Evolutionary conservation across 2,797 vertebrate genomes (phyloP).

Genomic region (Spheniscus humboldti): DNA sequence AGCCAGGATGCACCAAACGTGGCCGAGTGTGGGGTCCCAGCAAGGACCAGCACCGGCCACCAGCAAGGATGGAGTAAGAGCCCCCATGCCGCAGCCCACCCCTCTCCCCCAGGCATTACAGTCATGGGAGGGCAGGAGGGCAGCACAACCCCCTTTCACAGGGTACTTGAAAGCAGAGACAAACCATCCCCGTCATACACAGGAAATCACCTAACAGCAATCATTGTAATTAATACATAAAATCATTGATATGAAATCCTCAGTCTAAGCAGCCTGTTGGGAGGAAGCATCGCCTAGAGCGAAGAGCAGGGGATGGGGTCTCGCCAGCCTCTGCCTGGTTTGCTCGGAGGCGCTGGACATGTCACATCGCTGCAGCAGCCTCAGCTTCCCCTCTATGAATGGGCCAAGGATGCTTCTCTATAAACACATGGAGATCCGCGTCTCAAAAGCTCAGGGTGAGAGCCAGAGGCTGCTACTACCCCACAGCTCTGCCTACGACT

Average conservation of each 20-base stretch:
- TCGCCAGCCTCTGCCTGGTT: background rate
- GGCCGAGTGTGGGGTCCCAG: background rate
- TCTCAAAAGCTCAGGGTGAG: background rate
- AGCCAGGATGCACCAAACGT: background rate
- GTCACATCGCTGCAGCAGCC: background rate
- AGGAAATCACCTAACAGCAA: background rate
- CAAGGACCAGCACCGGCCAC: background rate
- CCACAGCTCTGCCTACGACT: background rate
- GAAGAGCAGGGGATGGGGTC: background rate
- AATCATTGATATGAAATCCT: fast-evolving
- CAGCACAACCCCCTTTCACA: background rate
- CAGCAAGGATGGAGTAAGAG: background rate
- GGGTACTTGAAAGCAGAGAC: background rate
- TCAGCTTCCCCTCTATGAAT: background rate
- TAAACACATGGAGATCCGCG: background rate
- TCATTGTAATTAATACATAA: background rate
- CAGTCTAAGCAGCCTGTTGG: background rate
- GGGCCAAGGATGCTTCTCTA: background rate
- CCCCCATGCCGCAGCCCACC: background rate
- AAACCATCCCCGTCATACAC: background rate
- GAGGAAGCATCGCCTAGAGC: background rate
- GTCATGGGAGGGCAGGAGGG: fast-evolving
- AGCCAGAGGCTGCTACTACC: background rate
- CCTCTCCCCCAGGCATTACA: background rate
- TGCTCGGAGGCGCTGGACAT: background rate